Conservation (phyloP, 1,140 invertebrate genomes). For the Zaprionus tsacasi region DNA sequence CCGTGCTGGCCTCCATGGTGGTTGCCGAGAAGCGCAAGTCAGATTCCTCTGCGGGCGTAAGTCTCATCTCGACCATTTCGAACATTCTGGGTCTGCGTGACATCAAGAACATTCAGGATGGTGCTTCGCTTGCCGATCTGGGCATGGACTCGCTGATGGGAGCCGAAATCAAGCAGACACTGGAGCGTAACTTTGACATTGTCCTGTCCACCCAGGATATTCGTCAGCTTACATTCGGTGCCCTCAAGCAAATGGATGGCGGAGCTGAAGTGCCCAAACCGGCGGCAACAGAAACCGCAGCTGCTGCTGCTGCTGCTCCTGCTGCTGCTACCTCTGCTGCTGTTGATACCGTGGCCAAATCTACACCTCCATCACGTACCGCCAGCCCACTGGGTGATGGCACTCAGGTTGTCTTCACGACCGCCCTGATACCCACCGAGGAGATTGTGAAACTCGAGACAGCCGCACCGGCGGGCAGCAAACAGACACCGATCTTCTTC, state of each 20-base stretch:
- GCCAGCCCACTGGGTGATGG: constrained; percentile 76
- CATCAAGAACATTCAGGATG: constrained; percentile 89
- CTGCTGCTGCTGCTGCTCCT: constrained; percentile 38
- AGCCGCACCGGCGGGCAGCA: constrained; percentile 77
- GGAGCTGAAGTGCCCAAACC: constrained; percentile 61
- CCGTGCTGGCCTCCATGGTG: constrained; percentile 94
- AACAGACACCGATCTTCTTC: constrained; percentile 88
- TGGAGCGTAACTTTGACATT: constrained; percentile 96
- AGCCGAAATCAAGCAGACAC: constrained; percentile 98
- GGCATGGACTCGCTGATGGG: constrained; percentile 99
- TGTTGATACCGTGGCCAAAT: constrained; percentile 47
- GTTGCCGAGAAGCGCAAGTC: constrained; percentile 89
- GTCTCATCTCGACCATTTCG: constrained; percentile 90
- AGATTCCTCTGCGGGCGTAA: constrained; percentile 84
- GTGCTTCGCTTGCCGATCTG: constrained; percentile 93
- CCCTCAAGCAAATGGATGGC: constrained; percentile 88
- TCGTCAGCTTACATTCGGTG: constrained; percentile 90
- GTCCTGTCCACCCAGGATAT: constrained; percentile 96
- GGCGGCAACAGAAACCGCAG: constrained; percentile 53
- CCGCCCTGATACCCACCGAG: constrained; percentile 88
- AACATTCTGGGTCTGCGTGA: constrained; percentile 95
- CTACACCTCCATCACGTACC: constrained; percentile 49
- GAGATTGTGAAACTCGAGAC: constrained; percentile 87
- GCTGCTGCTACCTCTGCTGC: constrained; percentile 35
- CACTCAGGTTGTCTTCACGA: constrained; percentile 85